Percentiles rank a stretch among this genome's conserved stretches.
phyloP scores from a whole-genome alignment of 2,113 vertebrate genomes.

The Anguilla rostrata region DNA sequence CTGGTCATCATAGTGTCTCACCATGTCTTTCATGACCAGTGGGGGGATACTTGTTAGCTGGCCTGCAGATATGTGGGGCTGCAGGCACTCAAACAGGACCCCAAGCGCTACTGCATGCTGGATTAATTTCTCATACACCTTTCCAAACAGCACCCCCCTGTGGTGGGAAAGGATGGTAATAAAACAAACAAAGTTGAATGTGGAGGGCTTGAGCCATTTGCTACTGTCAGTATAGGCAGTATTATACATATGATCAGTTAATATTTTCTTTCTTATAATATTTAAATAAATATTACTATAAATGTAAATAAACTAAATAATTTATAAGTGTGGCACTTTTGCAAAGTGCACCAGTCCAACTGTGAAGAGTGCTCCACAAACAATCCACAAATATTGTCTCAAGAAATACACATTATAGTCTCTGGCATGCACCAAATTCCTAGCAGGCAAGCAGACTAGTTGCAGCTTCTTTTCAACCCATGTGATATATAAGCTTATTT shows the following conservation, averaged over 20 bases:
- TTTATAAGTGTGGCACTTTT: too few species aligned
- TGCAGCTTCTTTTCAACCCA: background rate
- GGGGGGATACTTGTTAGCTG: conserved; percentile 24
- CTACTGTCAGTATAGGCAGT: too few species aligned
- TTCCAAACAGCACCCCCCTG: conserved; percentile 31
- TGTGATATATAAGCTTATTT: background rate
- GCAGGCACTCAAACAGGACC: conserved; percentile 31
- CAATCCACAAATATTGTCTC: background rate
- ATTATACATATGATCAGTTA: too few species aligned
- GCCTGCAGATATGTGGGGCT: conserved; percentile 25
- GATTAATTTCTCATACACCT: conserved; percentile 27
- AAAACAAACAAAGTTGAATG: background rate
- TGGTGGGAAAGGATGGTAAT: background rate
- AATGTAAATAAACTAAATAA: too few species aligned
- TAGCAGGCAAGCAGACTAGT: background rate
- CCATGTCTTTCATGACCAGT: conserved; percentile 29
- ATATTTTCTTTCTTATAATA: too few species aligned
- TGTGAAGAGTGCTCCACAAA: too few species aligned
- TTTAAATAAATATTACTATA: too few species aligned
- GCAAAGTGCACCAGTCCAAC: too few species aligned
- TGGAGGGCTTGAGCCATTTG: too few species aligned
- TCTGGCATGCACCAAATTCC: background rate
- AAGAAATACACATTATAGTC: background rate
- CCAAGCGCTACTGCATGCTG: conserved; percentile 25
- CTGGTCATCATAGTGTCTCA: conserved; percentile 21